Conservation (phyloP, 2,797 vertebrate genomes). For the Rhinichthys osculus region DNA sequence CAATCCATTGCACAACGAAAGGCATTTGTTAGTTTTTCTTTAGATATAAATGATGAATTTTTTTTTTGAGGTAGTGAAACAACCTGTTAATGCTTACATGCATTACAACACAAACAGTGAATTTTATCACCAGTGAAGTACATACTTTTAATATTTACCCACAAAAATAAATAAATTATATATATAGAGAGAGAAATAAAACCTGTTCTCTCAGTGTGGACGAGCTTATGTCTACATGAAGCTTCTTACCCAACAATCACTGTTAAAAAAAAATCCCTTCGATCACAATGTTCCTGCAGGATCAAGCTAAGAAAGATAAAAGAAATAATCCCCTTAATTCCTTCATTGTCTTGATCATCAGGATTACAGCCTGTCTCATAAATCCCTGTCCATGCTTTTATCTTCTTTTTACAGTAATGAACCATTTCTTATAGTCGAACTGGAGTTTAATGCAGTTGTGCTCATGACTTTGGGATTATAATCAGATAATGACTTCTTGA, state of each 20-base stretch:
- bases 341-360: conserved; percentile 18
- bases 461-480: background rate
- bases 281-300: background rate
- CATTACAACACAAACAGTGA: background rate
- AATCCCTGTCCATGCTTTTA: conserved; percentile 1
- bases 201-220: background rate
- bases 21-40: background rate
- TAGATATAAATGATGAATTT: background rate
- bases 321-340: conserved; percentile 8
- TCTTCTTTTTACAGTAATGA: background rate
- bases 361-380: conserved; percentile 28
- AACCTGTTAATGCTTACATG: background rate
- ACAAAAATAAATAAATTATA: background rate
- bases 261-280: background rate
- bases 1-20: background rate
- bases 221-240: background rate
- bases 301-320: conserved; percentile 5
- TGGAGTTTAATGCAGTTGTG: background rate
- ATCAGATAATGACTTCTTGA: background rate
- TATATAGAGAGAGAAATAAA: background rate
- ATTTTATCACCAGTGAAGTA: background rate
- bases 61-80: background rate
- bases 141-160: background rate
- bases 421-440: background rate
- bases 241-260: background rate